Base-by-base conservation (phyloP, 1,140 invertebrate genomes). In the Drosophila burlai region DNA sequence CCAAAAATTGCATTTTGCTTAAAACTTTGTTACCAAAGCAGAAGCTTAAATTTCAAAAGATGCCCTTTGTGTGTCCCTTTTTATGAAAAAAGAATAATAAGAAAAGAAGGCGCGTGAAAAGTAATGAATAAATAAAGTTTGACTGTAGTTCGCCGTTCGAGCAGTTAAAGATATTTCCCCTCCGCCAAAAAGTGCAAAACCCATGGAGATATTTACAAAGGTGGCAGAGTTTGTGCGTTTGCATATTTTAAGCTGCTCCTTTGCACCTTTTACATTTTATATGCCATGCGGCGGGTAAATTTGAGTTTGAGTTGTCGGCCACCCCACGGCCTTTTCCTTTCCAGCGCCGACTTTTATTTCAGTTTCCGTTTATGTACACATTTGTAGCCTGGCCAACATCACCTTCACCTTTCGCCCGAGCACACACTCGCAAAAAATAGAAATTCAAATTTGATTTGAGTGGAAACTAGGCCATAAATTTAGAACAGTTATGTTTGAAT, bases 311-410 rank as follows among this genome's bases (percentile, higher is more conserved):
- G 66, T 67, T 52, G 69, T 47, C 64, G 59, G 61, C 64, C 43
- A 34, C n/a, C 65, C 43, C 67, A 36, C 46, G 47, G 52, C 34
- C 52, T 72, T 61, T 81, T 57, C 38, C 21, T 57, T 55, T 57
- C 50, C 47, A 68, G 16, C 40, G 59, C 67, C 77, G 73, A 81
- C 62, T 89, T 89, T 89, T 72, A 83, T 89, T 83, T 90, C 81
- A 78, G 80, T 87, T 83, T 90, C 81, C 72, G 84, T 87, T 87
- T 87, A 89, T 87, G 84, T 84, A 74, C 72, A 78, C 59, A 78
- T 83, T 87, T 81, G 83, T 58, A 83, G 80, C 77, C 77, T 72
- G 84, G 80, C 82, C 81, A 77, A 68, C 74, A 81, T 87, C 80
- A 84, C 84, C 84, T 89, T 89, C 84, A 90, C 84, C 85, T 89